phyloP scores from a whole-genome alignment of 2,888 invertebrate genomes.

The Troglohyphantes excavatus region DNA sequence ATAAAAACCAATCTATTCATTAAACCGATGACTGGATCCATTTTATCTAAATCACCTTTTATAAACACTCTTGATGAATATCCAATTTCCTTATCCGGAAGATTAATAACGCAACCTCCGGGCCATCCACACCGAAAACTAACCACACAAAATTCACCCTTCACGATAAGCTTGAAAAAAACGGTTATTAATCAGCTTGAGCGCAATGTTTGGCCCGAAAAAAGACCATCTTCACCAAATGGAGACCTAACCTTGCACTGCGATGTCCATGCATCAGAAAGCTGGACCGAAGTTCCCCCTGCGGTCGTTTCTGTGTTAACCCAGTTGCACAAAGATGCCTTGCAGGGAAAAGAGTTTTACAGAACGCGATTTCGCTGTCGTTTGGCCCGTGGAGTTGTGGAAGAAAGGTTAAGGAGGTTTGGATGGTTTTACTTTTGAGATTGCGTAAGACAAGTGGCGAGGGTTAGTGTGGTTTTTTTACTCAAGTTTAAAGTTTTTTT shows the following conservation, averaged over 20 bases:
- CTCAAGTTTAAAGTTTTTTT: too few species aligned
- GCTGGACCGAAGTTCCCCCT: conserved; percentile 27
- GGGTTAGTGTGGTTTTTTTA: too few species aligned
- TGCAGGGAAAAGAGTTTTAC: conserved; percentile 69
- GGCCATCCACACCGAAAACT: conserved; percentile 33
- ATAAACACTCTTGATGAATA: conserved; percentile 74
- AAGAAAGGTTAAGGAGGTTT: not conserved
- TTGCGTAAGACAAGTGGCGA: too few species aligned
- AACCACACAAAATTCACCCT: conserved; percentile 35
- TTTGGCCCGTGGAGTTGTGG: not conserved
- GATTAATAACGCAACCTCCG: conserved; percentile 53
- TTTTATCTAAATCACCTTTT: conserved; percentile 69
- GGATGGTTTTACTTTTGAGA: too few species aligned
- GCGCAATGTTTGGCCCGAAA: not conserved
- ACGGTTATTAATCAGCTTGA: not conserved
- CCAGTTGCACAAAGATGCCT: conserved; percentile 40
- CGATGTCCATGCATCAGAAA: conserved; percentile 27
- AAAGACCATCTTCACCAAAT: conserved; percentile 25
- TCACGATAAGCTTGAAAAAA: conserved; percentile 27
- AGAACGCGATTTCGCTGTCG: conserved; percentile 45
- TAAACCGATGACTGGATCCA: conserved; percentile 57
- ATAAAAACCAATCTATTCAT: conserved; percentile 40
- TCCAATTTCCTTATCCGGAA: conserved; percentile 38
- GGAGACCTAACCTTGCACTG: conserved; percentile 46
- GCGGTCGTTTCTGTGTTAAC: conserved; percentile 46